A percentile compares a stretch with the other conserved stretches of the same genome.
Evolutionary conservation across 2,797 vertebrate genomes (phyloP).

Genomic region (Falco rusticolus): DNA sequence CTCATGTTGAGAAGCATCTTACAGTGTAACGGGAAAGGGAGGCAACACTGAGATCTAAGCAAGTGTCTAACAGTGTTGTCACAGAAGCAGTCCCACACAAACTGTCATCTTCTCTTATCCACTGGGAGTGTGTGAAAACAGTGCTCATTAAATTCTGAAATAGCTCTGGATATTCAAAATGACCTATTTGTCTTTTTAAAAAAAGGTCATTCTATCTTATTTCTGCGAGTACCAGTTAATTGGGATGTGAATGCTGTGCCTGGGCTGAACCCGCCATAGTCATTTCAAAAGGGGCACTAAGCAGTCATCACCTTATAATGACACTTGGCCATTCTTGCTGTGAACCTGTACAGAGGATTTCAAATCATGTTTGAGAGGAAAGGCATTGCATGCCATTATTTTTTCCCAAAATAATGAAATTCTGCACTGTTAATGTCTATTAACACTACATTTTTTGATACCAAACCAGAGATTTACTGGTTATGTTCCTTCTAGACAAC

Average conservation of each 20-base stretch:
- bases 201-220: background rate
- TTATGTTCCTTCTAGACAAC: background rate
- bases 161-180: background rate
- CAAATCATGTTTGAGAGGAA: background rate
- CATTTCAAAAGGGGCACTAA: background rate
- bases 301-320: background rate
- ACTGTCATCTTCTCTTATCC: background rate
- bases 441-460: background rate
- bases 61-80: background rate
- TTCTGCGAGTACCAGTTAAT: background rate
- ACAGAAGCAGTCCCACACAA: background rate
- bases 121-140: background rate
- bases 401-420: background rate
- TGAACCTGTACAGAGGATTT: background rate
- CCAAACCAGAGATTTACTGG: background rate
- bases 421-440: background rate
- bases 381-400: background rate
- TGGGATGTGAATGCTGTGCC: background rate
- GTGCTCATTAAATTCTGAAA: conserved; percentile 19
- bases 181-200: background rate
- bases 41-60: background rate
- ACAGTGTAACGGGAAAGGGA: background rate
- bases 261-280: background rate
- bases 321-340: background rate
- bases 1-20: background rate